phyloP scores from a whole-genome alignment of 2,888 invertebrate species.

The Drosophila emarginata region DNA sequence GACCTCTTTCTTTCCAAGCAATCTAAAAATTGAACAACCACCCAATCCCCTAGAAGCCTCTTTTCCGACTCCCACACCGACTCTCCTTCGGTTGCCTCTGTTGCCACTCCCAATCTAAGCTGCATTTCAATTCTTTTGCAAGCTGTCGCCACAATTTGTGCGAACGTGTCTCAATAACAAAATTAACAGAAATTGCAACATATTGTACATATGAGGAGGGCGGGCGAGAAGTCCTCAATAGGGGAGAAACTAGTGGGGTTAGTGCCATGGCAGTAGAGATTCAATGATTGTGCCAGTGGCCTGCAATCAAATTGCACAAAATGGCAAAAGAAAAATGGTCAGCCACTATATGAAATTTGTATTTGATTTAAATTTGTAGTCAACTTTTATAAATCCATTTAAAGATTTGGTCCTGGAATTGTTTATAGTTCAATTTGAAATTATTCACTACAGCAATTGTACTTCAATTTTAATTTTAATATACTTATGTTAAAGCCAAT shows the following conservation, averaged over 20 bases:
- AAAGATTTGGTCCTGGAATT: too few relatives aligned
- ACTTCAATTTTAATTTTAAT: too few relatives aligned
- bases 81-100: not conserved
- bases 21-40: conserved; percentile 10
- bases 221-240: conserved; percentile 30
- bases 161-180: conserved; percentile 76
- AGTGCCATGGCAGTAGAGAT: not conserved
- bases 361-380: not conserved
- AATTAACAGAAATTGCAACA: conserved; percentile 78
- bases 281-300: conserved; percentile 36
- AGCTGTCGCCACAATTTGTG: conserved; percentile 63
- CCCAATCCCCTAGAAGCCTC: not conserved
- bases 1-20: not conserved
- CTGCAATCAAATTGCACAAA: conserved; percentile 11
- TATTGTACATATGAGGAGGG: conserved; percentile 53
- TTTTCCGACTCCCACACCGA: conserved; percentile 1
- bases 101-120: conserved; percentile 20
- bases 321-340: not conserved
- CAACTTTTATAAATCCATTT: not conserved
- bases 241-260: not conserved
- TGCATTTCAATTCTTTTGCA: conserved; percentile 56
- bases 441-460: too few relatives aligned
- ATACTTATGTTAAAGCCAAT: too few relatives aligned
- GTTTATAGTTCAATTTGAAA: too few relatives aligned
- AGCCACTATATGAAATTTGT: not conserved